phyloP scores from a whole-genome alignment of 2,113 vertebrate genomes.

The Megaceryle maxima region DNA sequence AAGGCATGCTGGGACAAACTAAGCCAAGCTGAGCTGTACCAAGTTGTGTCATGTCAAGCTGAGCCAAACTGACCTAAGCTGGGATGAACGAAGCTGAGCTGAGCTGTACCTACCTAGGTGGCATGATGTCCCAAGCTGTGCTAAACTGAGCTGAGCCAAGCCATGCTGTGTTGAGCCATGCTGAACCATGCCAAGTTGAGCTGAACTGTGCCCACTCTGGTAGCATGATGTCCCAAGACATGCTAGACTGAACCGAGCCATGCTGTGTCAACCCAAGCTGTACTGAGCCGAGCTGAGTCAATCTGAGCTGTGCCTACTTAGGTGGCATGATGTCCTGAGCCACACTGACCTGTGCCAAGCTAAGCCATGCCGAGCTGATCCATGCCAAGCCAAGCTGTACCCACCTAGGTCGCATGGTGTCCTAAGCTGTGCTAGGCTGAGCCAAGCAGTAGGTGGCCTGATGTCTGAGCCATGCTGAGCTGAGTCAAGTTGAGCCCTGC shows the following conservation, averaged over 20 bases:
- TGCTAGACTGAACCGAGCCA: neutral
- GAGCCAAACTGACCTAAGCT: neutral
- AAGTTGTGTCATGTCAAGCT: too few species aligned
- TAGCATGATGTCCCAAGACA: neutral
- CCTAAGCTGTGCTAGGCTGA: neutral
- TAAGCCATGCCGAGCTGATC: neutral
- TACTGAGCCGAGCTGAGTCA: neutral
- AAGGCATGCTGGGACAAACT: fast-evolving
- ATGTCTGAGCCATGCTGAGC: neutral
- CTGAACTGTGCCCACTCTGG: neutral
- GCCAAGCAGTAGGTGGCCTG: neutral
- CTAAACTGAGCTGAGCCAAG: neutral
- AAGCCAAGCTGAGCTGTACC: neutral
- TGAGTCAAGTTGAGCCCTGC: too few species aligned
- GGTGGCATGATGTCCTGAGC: neutral
- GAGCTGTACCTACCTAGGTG: neutral
- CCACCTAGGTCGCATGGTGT: neutral
- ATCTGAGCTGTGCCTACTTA: neutral
- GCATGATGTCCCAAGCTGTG: fast-evolving
- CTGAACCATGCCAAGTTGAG: neutral
- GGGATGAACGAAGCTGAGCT: neutral
- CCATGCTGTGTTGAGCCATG: neutral
- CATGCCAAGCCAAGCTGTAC: neutral
- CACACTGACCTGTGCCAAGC: neutral
- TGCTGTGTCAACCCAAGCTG: neutral